Percentiles rank a stretch among this genome's conserved stretches.
phyloP scores from a whole-genome alignment of 2,113 vertebrate species.

The Bagarius yarrelli region DNA sequence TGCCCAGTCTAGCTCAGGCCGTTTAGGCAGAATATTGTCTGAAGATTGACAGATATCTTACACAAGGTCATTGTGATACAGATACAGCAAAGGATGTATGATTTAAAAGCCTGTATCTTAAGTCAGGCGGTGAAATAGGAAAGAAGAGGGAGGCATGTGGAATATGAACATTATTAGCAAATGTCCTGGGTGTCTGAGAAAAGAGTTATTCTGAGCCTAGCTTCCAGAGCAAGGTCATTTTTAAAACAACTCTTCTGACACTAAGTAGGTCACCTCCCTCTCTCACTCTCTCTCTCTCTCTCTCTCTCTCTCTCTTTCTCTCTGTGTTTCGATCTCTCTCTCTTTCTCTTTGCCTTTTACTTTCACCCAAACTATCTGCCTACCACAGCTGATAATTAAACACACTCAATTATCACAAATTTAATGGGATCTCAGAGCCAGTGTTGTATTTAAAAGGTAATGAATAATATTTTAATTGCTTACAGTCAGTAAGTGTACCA shows the following conservation, averaged over 20 bases:
- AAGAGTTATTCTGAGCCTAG: slow-evolving; percentile 76
- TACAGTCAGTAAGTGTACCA: slow-evolving; percentile 73
- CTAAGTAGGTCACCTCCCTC: slow-evolving; percentile 76
- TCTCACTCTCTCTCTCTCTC: slow-evolving; percentile 60
- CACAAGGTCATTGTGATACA: background rate
- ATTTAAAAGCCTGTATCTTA: slow-evolving; percentile 20
- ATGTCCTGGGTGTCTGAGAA: slow-evolving; percentile 52
- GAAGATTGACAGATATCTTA: slow-evolving; percentile 3
- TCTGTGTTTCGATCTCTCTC: slow-evolving; percentile 40
- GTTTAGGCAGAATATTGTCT: slow-evolving; percentile 22
- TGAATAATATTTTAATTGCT: slow-evolving; percentile 84
- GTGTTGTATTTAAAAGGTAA: slow-evolving; percentile 82
- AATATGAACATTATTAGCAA: slow-evolving; percentile 51
- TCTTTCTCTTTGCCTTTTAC: slow-evolving; percentile 64
- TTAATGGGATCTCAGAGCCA: slow-evolving; percentile 78
- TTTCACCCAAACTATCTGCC: slow-evolving; percentile 71
- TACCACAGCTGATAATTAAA: slow-evolving; percentile 77
- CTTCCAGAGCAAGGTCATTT: slow-evolving; percentile 78
- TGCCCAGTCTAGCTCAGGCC: slow-evolving; percentile 49
- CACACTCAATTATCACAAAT: slow-evolving; percentile 80
- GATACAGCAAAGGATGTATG: background rate
- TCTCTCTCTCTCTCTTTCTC: slow-evolving; percentile 66
- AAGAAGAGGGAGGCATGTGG: slow-evolving; percentile 29
- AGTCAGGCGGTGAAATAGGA: slow-evolving; percentile 14
- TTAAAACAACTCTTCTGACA: slow-evolving; percentile 75